Evolutionary conservation across 2,888 invertebrate genomes (phyloP), one percentile per base, ranked within the genome.

Genomic region (Strigamia maritima): DNA sequence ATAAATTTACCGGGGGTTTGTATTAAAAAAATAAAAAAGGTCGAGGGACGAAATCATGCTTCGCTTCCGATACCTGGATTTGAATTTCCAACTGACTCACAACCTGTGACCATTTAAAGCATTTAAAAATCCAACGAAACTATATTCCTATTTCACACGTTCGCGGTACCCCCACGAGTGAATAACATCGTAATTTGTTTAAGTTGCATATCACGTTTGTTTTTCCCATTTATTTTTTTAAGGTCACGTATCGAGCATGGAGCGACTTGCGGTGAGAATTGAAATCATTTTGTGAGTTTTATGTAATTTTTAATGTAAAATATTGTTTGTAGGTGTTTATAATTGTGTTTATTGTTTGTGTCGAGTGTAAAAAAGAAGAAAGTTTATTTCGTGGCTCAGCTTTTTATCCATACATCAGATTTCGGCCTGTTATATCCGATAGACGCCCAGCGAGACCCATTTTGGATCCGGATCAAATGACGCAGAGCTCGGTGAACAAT

Each of bases 71-170:
- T 65, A 26, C 24, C 65, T 14, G 65, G 65, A 65, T 65, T 65
- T 65, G 14, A 26, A 26, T 65, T 60, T 65, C 16, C 65, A 22
- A 65, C 65, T 65, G 65, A 65, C 65, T 65, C 65, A 65, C 65
- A 24, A 10, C 14, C 65, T 28, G 28, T 65, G 65, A 65, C 65
- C 65, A 65, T 26, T 7, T 1, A 60, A 24, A 26, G 1, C 6
- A n/a, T n/a, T 49, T 49, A 49, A n/a, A 49, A 49, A 19, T n/a
- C n/a, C 16, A 14, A 49, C 14, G 6, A 19, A 49, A 49, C 40
- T 19, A 7, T 19, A 7, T 49, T n/a, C 6, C 49, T 19, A 49
- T 19, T 19, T 49, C 49, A 16, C 49, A 16, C 49, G 7, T 49
- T 49, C n/a, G 19, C 49, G 3, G 2, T 1, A 6, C 16, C 16